phyloP scores from a whole-genome alignment of 2,888 invertebrate genomes.

The Latrodectus elegans region DNA sequence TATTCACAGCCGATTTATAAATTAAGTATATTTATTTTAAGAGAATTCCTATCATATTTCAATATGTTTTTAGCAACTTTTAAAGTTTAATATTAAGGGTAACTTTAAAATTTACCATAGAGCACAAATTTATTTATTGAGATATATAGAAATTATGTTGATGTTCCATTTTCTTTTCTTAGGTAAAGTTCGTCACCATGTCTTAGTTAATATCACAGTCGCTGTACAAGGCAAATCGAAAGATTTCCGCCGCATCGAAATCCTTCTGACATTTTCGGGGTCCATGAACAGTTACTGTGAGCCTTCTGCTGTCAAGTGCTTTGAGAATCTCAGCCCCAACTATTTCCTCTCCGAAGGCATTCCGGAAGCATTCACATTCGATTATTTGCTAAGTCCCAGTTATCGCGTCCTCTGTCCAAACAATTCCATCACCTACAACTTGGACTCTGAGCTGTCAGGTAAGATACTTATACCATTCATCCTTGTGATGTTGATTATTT shows the following conservation, averaged over 20 bases:
- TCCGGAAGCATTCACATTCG: not conserved
- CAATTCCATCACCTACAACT: not conserved
- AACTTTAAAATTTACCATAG: no score
- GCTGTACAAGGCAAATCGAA: not conserved
- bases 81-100: no score
- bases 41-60: no score
- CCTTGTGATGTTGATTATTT: not conserved
- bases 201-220: not conserved
- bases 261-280: not conserved
- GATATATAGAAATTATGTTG: no score
- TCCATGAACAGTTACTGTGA: not conserved
- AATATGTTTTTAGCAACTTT: no score
- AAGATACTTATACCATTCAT: not conserved
- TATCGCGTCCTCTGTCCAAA: not conserved
- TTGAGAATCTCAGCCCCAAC: not conserved
- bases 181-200: not conserved
- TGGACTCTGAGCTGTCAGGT: not conserved
- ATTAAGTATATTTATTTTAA: no score
- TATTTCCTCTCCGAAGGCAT: not conserved
- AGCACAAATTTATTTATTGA: no score
- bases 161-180: not conserved
- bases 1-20: no score
- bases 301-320: not conserved
- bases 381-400: not conserved
- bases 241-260: not conserved